These are phyloP conservation scores for Pygoscelis adeliae DNA, from an alignment of 2,113 vertebrate genomes.

Conservation along the genomic window DNA sequence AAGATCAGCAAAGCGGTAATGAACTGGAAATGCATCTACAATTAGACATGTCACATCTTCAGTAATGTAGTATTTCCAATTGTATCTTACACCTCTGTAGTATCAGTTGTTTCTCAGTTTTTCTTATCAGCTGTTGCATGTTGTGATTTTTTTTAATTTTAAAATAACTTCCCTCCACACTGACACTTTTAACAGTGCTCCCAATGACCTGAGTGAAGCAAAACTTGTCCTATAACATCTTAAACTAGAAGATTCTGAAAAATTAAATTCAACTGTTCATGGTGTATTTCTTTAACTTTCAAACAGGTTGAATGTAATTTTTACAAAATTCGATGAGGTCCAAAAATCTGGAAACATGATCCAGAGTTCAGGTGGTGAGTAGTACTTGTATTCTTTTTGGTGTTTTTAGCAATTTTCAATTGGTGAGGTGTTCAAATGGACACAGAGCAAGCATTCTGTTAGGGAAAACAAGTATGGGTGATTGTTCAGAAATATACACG, in stretches of 20 bases:
- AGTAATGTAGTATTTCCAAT: neutral
- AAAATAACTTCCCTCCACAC: neutral
- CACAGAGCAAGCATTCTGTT: neutral
- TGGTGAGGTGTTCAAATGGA: neutral
- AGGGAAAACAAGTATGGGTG: neutral
- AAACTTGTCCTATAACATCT: neutral
- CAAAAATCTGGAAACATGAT: conserved; percentile 98
- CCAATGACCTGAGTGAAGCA: neutral
- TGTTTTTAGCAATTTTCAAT: neutral
- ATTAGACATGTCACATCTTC: neutral
- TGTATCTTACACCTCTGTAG: neutral
- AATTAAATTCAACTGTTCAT: neutral
- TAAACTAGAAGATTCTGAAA: neutral
- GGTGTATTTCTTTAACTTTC: conserved; percentile 19
- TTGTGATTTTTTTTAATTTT: neutral
- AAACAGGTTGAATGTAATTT: conserved; percentile 97
- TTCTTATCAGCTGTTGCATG: neutral
- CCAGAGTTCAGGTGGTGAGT: conserved; percentile 88
- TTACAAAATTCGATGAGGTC: conserved; percentile 96
- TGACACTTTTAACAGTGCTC: neutral
- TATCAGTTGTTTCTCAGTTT: neutral
- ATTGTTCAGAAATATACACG: neutral
- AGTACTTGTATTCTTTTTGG: neutral
- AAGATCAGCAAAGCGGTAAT: neutral
- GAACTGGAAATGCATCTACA: neutral